Conservation (phyloP, 2,888 invertebrate species). For the Pristionchus fissidentatus region DNA sequence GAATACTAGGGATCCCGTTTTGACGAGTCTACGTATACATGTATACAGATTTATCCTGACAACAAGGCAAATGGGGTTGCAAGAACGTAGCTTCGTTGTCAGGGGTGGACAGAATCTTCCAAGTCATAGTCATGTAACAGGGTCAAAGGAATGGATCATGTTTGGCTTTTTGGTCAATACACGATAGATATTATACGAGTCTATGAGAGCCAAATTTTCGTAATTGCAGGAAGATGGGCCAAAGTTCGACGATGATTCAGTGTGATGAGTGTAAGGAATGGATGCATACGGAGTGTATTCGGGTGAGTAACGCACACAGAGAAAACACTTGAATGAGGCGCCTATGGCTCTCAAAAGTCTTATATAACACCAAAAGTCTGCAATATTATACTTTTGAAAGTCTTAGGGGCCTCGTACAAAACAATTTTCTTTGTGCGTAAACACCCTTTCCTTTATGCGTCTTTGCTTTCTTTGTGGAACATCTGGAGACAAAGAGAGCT, state of each 20-base stretch:
- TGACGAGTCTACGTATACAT: no score
- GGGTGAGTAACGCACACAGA: conserved; percentile 47
- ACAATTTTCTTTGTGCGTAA: no score
- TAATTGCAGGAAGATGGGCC: not conserved
- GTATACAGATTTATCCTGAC: no score
- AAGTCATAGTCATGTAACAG: not conserved
- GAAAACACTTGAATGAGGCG: no score
- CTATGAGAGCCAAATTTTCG: not conserved
- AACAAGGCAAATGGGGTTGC: no score
- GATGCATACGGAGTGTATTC: conserved; percentile 98
- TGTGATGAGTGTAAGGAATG: conserved; percentile 98
- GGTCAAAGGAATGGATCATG: no score
- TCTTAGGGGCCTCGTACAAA: not conserved
- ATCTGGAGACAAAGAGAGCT: not conserved
- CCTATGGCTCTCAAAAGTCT: no score
- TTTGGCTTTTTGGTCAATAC: not conserved
- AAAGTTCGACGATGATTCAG: conserved; percentile 52
- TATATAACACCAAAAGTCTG: no score
- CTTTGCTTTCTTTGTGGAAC: no score
- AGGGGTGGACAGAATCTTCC: not conserved
- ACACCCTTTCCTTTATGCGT: no score
- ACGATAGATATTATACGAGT: not conserved
- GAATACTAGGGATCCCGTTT: no score
- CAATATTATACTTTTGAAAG: no score
- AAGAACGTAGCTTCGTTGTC: not conserved